These are phyloP conservation scores for Chlorospingus flavigularis DNA, from an alignment of 2,797 vertebrate species.

Conservation along the genomic window DNA sequence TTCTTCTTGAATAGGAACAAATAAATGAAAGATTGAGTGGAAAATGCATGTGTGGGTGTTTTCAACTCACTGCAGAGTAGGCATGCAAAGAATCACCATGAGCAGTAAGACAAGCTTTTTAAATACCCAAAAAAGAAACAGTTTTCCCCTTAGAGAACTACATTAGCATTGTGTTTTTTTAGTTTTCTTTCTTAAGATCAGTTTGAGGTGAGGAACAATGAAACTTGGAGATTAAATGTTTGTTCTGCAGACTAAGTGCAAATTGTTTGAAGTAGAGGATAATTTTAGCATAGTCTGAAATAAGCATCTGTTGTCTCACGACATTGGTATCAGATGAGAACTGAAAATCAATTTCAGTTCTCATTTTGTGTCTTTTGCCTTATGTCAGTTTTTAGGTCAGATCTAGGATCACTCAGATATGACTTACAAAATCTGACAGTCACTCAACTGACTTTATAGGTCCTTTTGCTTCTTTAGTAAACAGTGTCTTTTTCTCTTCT, in stretches of 20 bases:
- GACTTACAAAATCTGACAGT: neutral
- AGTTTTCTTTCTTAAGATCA: neutral
- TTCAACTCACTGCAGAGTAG: neutral
- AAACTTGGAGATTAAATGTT: neutral
- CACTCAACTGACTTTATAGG: neutral
- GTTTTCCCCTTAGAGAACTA: neutral
- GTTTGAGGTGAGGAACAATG: neutral
- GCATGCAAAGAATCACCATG: neutral
- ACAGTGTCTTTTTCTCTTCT: neutral
- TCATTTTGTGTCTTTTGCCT: neutral
- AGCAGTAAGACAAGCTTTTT: neutral
- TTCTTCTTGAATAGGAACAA: neutral
- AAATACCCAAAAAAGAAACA: neutral
- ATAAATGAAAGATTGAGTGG: neutral
- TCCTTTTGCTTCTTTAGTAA: neutral
- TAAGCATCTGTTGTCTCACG: neutral
- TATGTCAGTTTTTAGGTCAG: neutral
- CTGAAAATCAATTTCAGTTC: slow-evolving; percentile 2
- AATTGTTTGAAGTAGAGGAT: neutral
- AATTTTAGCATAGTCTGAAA: neutral
- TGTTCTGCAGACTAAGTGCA: neutral
- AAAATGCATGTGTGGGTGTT: neutral
- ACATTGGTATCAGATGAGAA: neutral
- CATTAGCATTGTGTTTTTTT: neutral
- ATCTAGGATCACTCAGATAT: neutral